Evolutionary conservation across 2,797 vertebrate species (phyloP), one percentile per base, ranked within the genome.

Genomic region (Periparus ater): DNA sequence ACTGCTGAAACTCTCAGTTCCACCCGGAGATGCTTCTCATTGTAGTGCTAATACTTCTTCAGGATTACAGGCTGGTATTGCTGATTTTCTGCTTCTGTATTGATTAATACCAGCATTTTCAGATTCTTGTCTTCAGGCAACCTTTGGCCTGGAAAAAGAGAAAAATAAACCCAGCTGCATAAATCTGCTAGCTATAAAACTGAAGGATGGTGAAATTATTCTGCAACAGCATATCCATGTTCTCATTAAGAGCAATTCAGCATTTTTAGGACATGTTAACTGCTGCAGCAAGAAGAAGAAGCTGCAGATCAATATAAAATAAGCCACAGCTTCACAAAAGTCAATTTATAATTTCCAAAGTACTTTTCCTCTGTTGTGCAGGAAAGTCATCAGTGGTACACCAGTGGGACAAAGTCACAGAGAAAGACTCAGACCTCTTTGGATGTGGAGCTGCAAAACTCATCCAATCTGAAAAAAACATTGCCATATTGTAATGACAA

Each of bases 161-260:
- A 20, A 38, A 45, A 15, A 15, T n/a, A 61, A 61, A 66, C 8
- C 12, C 45, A 80, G 13, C 30, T 50, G 38, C 78, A 80, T 96
- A 89, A 85, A 89, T 91, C 81, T 86, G 47, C 38, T 83, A 45
- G 61, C 78, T 75, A 51, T 94, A 88, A 95, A 94, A 62, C 38
- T 80, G 75, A 96, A 85, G 36, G 67, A 91, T 89, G 71, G 34
- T 67, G 53, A 93, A 94, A 94, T 89, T 85, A 67, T 71, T 85
- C 88, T 92, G 77, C 82, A 94, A 30, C 14, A 89, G 44, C 85
- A 71, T 88, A 89, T 79, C 75, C 63, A 34, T 68, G 66, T 85
- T 91, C 79, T 94, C 75, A 75, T 95, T 93, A 94, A 91, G 79
- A 89, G 36, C 90, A 83, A 63, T 94, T 93, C 77, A 78, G 85